Evolutionary conservation across 2,888 invertebrate species (phyloP), one percentile per base, ranked within the genome.

Genomic region (Philereme transversata): DNA sequence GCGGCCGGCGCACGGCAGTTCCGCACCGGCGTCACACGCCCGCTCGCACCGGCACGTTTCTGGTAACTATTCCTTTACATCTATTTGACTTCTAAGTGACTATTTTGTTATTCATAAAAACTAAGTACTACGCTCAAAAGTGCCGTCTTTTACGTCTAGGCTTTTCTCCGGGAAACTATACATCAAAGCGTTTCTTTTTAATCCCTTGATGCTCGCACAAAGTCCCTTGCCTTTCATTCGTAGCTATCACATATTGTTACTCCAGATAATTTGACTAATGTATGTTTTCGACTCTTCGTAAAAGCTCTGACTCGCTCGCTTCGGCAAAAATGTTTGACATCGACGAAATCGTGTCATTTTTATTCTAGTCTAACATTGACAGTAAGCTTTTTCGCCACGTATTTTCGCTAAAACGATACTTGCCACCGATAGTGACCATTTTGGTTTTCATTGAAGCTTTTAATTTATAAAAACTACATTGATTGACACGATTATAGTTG

Each of bases 1-100:
- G 77, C 78, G 70, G 79, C 77, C 81, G 82, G 75, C 82, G 76
- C 77, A 75, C 87, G 82, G 82, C 84, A 89, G 89, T 88, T 79
- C 82, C 84, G 83, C 82, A 79, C 76, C 81, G 81, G 78, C 77
- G 72, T 71, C 74, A 69, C 71, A 68, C 76, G 73, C 68, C 65
- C 70, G 71, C 75, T 69, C 69, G 72, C 77, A 73, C 71, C 72
- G 68, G 67, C 67, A 65, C 49, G 54, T 47, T 60, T 65, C 67
- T 69, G 72, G 68, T 69, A 70, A 70, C 57, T 69, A 70, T 67
- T 49, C 50, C 46, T 58, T 41, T 43, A 11, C 48, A 60, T 41
- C 22, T 22, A 53, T 45, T 58, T 60, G 62, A 60, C 62, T 63
- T 67, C 66, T 70, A 8, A 56, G 35, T 62, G 52, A 44, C 11